phyloP scores from a whole-genome alignment of 2,797 vertebrate species.

The Naso thynnoides region DNA sequence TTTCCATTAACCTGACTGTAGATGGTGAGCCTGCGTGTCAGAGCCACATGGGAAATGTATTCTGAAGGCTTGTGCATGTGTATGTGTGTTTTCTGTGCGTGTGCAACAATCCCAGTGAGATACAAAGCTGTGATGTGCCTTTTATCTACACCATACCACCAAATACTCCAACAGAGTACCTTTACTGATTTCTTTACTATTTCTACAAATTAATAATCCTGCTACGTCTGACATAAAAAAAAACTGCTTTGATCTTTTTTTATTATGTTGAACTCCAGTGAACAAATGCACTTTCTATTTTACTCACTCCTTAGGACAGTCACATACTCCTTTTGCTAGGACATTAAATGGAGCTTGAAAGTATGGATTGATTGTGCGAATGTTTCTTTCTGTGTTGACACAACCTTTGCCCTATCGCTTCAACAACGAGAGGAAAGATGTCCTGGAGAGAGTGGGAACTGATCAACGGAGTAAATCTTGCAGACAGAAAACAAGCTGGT shows the following conservation, averaged over 20 bases:
- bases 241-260: slow-evolving; percentile 75
- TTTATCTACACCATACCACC: slow-evolving; percentile 76
- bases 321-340: slow-evolving; percentile 76
- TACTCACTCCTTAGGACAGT: slow-evolving; percentile 75
- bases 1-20: slow-evolving; percentile 59
- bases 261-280: slow-evolving; percentile 73
- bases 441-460: background rate
- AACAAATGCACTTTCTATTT: slow-evolving; percentile 81
- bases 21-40: slow-evolving; percentile 57
- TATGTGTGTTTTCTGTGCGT: slow-evolving; percentile 71
- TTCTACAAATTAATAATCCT: slow-evolving; percentile 72
- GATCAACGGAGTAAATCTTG: background rate
- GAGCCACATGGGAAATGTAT: slow-evolving; percentile 57
- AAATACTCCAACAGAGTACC: slow-evolving; percentile 69
- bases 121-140: slow-evolving; percentile 81
- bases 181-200: slow-evolving; percentile 72
- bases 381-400: slow-evolving; percentile 64
- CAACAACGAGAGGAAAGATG: background rate
- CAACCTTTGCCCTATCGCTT: background rate
- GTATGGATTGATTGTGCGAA: slow-evolving; percentile 66
- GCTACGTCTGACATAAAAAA: slow-evolving; percentile 68
- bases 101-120: slow-evolving; percentile 78
- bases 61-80: slow-evolving; percentile 71
- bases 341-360: slow-evolving; percentile 83
- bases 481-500: background rate